Base-by-base conservation (phyloP, 2,888 invertebrate species). In the Drosophila fungiperda region DNA sequence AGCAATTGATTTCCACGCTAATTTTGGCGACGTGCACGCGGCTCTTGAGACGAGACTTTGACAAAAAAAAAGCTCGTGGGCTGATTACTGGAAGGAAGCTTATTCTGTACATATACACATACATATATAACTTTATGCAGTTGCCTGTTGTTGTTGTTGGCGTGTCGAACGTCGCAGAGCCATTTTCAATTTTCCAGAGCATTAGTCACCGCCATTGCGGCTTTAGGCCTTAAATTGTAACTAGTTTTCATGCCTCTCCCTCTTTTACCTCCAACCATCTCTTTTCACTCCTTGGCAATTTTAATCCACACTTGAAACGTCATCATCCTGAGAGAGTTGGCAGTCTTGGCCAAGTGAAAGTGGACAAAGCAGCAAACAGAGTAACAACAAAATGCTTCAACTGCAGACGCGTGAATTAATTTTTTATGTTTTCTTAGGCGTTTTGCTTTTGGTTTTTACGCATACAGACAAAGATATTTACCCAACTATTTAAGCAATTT, bases 131-230 rank as follows among this genome's bases (percentile, higher is more conserved):
- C 53, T 32, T 20, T 40, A 45, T 36, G 20, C 53, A n/a, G 32
- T 17, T 66, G 36, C 50, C n/a, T 40, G 29, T 26, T 38, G 33
- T 33, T 33, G 52, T 54, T 38, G 65, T 23, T 45, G 55, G 55
- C 66, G 55, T 77, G 73, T 77, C 68, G 60, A 69, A 70, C 62
- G 62, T 65, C 68, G 36, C 17, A 68, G 72, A 78, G 53, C 50
- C 68, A 83, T 88, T 85, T 85, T 80, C 83, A 88, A 88, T 85
- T 85, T 85, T 85, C 86, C 85, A 76, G 77, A 69, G 86, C 77
- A 88, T 85, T 85, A 85, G 85, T 85, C 85, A 85, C 76, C 88
- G 82, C 61, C n/a, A 3, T 23, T 62, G 54, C 53, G 50, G 48
- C 59, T 50, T 53, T 36, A 48, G 66, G 82, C 69, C 83, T 77